Base-by-base conservation (phyloP, 2,113 vertebrate genomes). In the Mastomys coucha region DNA sequence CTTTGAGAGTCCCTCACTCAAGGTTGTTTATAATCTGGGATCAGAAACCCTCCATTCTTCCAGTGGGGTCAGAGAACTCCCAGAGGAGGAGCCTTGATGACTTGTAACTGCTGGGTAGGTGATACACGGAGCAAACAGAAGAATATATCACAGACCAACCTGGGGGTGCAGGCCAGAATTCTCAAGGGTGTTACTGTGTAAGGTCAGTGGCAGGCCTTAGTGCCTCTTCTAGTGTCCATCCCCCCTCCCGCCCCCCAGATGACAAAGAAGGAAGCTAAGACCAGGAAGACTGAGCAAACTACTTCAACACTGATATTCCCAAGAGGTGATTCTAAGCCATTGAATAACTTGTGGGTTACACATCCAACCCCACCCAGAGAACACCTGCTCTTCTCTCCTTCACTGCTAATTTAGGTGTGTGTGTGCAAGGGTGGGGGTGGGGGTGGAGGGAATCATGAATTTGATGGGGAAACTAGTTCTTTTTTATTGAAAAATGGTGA, bases 401-500 rank as follows among this genome's bases (percentile, higher is more conserved):
- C 76, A 33, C 76, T 70, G 36, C 51, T 96, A 65, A 91, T n/a
- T 91, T 78, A 82, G 45, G 24, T 42, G 39, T 13, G 39, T 39
- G 72, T 69, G 69, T 16, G 56, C 13, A 14, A 16, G 56, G 56
- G 12, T 9, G 14, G 60, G 20, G 22, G 4, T 12, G 4, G 4
- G 4, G 31, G 5, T 28, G 51, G 42, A 0, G 5, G 67, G 73
- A 22, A 36, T 31, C 42, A 75, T 85, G 63, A 92, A 86, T 93
- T 87, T 89, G 84, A 88, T 42, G n/a, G 75, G 45, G 42, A 85
- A 94, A 93, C 86, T 33, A 13, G 67, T 33, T 36, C 8, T n/a
- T 22, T 95, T 96, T 93, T 78, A n/a, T 58, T 90, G 75, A 85
- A 93, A 95, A 89, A 96, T 22, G 42, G 93, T 53, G 86, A 60